These are phyloP conservation scores for Achlya flavicornis DNA, from an alignment of 2,888 invertebrate species.

Conservation along the genomic window DNA sequence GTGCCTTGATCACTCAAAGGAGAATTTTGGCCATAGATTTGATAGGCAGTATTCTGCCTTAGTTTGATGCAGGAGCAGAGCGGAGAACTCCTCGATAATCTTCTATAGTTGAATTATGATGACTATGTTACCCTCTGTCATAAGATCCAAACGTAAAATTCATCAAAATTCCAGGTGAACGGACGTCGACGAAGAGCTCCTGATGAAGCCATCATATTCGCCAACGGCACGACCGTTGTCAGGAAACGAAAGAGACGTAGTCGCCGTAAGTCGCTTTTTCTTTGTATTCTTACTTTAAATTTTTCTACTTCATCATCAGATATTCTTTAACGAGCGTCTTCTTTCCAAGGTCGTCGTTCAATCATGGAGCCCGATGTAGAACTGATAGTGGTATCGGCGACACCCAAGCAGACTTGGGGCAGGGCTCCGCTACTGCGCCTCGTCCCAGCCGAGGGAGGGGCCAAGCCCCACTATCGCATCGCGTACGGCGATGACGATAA, in stretches of 20 bases:
- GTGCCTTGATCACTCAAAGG: no score
- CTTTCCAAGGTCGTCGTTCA: slow-evolving; percentile 65
- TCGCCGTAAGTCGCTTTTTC: slow-evolving; percentile 59
- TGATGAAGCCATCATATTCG: slow-evolving; percentile 72
- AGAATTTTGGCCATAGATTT: no score
- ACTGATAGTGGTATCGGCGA: slow-evolving; percentile 62
- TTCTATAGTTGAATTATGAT: no score
- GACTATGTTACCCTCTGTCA: no score
- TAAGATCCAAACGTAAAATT: background rate
- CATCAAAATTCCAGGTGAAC: slow-evolving; percentile 56
- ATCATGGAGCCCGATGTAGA: slow-evolving; percentile 68
- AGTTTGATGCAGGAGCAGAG: no score
- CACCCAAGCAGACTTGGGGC: slow-evolving; percentile 67
- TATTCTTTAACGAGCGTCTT: background rate
- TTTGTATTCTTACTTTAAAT: background rate
- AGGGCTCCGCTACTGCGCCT: slow-evolving; percentile 70
- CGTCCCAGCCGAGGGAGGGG: slow-evolving; percentile 63
- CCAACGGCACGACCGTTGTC: slow-evolving; percentile 73
- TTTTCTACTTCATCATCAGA: background rate
- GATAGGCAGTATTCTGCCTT: no score
- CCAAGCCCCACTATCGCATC: slow-evolving; percentile 68
- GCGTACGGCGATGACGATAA: slow-evolving; percentile 63
- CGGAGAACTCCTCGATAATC: no score
- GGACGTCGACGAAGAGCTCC: slow-evolving; percentile 72
- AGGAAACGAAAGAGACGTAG: slow-evolving; percentile 67